A percentile compares a stretch with the other conserved stretches of the same genome.
Evolutionary conservation across 2,888 invertebrate species (phyloP).

Genomic region (Sphaeridia pumilis): DNA sequence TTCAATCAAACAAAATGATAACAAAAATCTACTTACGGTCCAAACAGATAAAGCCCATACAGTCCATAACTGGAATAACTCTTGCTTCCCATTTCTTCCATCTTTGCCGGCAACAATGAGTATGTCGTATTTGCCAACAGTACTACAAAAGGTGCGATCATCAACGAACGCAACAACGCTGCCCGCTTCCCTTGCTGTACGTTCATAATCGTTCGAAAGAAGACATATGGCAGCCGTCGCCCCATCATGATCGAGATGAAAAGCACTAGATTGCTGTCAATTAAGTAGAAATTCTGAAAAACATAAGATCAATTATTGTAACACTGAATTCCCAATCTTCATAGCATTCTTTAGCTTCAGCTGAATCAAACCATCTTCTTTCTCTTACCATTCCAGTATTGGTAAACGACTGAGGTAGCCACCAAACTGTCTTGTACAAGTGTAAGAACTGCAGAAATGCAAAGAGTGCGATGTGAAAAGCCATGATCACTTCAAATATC

Average conservation of each 20-base stretch:
- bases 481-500: slow-evolving; percentile 27
- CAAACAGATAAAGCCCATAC: slow-evolving; percentile 29
- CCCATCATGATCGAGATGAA: slow-evolving; percentile 72
- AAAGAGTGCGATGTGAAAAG: slow-evolving; percentile 27
- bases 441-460: slow-evolving; percentile 77
- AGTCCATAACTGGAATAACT: slow-evolving; percentile 14
- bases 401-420: slow-evolving; percentile 85
- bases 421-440: slow-evolving; percentile 92
- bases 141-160: background rate
- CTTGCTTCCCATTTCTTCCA: slow-evolving; percentile 7
- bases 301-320: slow-evolving; percentile 7
- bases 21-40: slow-evolving; percentile 25
- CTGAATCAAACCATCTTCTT: slow-evolving; percentile 3
- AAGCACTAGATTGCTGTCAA: slow-evolving; percentile 73
- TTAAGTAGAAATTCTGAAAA: slow-evolving; percentile 85
- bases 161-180: background rate
- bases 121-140: slow-evolving; percentile 2
- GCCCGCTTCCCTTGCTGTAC: background rate
- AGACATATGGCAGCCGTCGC: slow-evolving; percentile 61
- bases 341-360: background rate
- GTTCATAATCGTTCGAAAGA: slow-evolving; percentile 44
- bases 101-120: slow-evolving; percentile 4
- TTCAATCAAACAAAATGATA: background rate
- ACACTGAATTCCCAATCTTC: slow-evolving; percentile 1
- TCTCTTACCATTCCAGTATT: slow-evolving; percentile 74